A percentile compares a stretch with the other conserved stretches of the same genome.
Evolutionary conservation across 2,888 invertebrate genomes (phyloP).

Genomic region (Tachina lurida): DNA sequence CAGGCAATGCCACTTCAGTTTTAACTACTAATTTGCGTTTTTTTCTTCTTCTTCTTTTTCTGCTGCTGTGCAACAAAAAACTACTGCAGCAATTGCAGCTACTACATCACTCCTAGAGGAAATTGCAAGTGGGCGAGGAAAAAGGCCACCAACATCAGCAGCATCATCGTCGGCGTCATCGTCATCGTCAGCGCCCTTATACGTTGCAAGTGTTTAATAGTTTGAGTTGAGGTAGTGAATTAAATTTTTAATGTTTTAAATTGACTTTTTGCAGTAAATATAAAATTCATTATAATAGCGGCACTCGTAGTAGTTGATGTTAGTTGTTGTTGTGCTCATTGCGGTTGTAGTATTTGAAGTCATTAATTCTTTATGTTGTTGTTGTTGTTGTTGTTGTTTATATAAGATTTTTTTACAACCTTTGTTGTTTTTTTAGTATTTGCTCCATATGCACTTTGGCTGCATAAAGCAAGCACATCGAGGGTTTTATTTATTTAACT

Average conservation of each 20-base stretch:
- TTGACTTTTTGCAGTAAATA: slow-evolving; percentile 72
- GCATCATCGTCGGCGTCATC: background rate
- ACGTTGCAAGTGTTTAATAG: slow-evolving; percentile 55
- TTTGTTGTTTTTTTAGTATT: slow-evolving; percentile 63
- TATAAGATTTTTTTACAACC: slow-evolving; percentile 14
- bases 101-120: slow-evolving; percentile 23
- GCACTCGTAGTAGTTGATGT: slow-evolving; percentile 16
- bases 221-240: slow-evolving; percentile 57
- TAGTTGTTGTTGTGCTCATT: slow-evolving; percentile 18
- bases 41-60: slow-evolving; percentile 2
- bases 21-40: slow-evolving; percentile 28
- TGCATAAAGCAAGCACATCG: slow-evolving; percentile 56
- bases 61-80: slow-evolving; percentile 4
- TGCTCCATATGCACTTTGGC: slow-evolving; percentile 68
- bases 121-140: background rate
- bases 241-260: slow-evolving; percentile 71
- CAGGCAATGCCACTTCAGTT: slow-evolving; percentile 21
- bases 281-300: slow-evolving; percentile 66
- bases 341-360: slow-evolving; percentile 49
- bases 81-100: slow-evolving; percentile 52
- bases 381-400: slow-evolving; percentile 25
- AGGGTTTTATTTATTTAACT: slow-evolving; percentile 36
- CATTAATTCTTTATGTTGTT: slow-evolving; percentile 36
- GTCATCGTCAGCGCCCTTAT: slow-evolving; percentile 24
- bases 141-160: too few species aligned